Conservation (phyloP, 2,888 invertebrate species). For the Alloplasta piceator region DNA sequence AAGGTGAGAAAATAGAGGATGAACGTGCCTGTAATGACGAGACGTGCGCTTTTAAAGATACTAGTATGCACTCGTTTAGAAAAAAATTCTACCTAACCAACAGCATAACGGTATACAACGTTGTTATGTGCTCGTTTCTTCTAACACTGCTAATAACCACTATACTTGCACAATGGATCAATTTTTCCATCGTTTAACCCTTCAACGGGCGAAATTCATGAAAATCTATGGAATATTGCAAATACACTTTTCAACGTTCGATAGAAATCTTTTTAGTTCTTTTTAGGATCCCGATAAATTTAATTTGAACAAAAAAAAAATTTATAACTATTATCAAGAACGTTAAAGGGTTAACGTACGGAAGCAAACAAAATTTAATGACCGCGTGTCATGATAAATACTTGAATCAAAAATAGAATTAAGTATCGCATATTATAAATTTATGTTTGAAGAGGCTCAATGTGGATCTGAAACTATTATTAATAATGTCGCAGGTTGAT, state of each 20-base stretch:
- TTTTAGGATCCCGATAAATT: no score
- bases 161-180: slow-evolving; percentile 75
- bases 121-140: slow-evolving; percentile 78
- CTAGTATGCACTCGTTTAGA: slow-evolving; percentile 64
- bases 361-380: slow-evolving; percentile 18
- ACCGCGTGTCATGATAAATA: slow-evolving; percentile 20
- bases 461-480: slow-evolving; percentile 54
- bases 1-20: slow-evolving; percentile 78
- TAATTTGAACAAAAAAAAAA: no score
- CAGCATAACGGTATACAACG: slow-evolving; percentile 76
- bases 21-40: slow-evolving; percentile 66
- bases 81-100: slow-evolving; percentile 77
- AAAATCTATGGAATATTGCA: no score
- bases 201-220: neutral
- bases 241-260: no score
- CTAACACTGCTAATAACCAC: slow-evolving; percentile 80
- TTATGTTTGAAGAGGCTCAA: slow-evolving; percentile 43
- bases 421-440: slow-evolving; percentile 27
- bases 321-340: no score
- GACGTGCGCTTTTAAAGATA: slow-evolving; percentile 59
- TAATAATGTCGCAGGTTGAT: slow-evolving; percentile 80
- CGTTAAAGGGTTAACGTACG: neutral
- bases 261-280: neutral
- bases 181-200: slow-evolving; percentile 2
- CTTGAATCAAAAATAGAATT: slow-evolving; percentile 2